Conservation (phyloP, 2,888 invertebrate genomes). For the Amphipoea oculea region DNA sequence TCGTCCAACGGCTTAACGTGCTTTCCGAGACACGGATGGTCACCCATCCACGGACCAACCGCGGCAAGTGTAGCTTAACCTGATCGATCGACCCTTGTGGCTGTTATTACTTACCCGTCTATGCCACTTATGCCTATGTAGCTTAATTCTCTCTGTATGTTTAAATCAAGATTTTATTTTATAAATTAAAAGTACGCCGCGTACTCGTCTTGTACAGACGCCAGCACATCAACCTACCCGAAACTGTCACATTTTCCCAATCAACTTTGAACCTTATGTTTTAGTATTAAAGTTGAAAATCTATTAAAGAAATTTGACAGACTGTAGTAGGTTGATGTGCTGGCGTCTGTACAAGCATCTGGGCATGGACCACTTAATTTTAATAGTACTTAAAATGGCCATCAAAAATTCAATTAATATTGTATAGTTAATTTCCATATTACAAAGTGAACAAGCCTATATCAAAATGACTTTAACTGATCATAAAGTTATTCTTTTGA, state of each 20-base stretch:
- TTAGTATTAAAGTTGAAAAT: too few relatives aligned
- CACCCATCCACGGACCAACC: too few relatives aligned
- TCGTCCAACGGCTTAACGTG: too few relatives aligned
- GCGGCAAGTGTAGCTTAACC: too few relatives aligned
- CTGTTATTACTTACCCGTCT: too few relatives aligned
- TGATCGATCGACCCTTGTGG: too few relatives aligned
- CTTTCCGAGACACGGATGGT: too few relatives aligned
- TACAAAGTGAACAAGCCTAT: not conserved
- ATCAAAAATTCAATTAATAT: not conserved
- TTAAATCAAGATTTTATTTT: not conserved
- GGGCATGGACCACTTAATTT: not conserved
- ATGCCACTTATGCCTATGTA: not conserved
- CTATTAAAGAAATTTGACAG: too few relatives aligned
- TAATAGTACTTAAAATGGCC: not conserved
- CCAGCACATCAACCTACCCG: too few relatives aligned
- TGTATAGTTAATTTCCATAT: constrained; percentile 2
- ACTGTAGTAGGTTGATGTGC: too few relatives aligned
- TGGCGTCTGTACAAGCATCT: not conserved
- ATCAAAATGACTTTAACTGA: not conserved
- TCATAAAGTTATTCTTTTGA: constrained; percentile 7
- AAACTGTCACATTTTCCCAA: too few relatives aligned
- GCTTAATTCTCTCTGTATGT: not conserved
- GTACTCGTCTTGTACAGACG: not conserved
- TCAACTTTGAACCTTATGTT: too few relatives aligned
- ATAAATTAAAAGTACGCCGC: not conserved